phyloP scores from a whole-genome alignment of 2,797 vertebrate genomes.

The Oreonectes daqikongensis region DNA sequence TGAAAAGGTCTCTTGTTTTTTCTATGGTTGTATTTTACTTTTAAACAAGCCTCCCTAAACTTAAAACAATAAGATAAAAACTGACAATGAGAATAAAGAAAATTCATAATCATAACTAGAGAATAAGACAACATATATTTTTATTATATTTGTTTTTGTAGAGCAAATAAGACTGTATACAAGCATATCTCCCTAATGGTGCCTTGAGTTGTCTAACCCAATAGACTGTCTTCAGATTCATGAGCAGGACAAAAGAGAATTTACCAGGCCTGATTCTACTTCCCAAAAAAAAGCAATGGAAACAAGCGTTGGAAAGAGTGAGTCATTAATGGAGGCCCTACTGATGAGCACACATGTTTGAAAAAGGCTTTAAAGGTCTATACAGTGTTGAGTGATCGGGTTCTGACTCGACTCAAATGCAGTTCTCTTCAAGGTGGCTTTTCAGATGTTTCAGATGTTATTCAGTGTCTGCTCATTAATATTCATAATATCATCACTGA shows the following conservation, averaged over 20 bases:
- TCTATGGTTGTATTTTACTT: no score
- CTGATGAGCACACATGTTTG: not conserved
- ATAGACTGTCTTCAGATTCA: constrained; percentile 9
- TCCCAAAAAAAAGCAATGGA: constrained; percentile 10
- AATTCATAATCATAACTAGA: not conserved
- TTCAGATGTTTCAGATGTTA: constrained; percentile 2
- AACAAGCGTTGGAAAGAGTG: constrained; percentile 18
- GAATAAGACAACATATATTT: no score
- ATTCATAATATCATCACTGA: not conserved
- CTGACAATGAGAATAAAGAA: not conserved
- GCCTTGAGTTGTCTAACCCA: constrained; percentile 16
- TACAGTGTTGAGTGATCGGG: not conserved
- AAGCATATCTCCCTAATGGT: constrained; percentile 6
- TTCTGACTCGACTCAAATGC: not conserved
- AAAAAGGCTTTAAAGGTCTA: not conserved
- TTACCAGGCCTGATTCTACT: constrained; percentile 1
- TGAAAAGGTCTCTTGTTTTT: no score
- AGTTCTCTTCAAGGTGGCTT: not conserved
- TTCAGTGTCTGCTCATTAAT: constrained; percentile 9
- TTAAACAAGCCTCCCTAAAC: no score
- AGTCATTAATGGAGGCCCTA: constrained; percentile 18
- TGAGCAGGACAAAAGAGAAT: not conserved
- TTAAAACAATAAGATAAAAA: no score
- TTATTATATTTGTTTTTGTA: no score
- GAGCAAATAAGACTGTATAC: not conserved